These are phyloP conservation scores for Nemoura dubitans DNA, from an alignment of 2,888 invertebrate genomes.

Conservation along the genomic window DNA sequence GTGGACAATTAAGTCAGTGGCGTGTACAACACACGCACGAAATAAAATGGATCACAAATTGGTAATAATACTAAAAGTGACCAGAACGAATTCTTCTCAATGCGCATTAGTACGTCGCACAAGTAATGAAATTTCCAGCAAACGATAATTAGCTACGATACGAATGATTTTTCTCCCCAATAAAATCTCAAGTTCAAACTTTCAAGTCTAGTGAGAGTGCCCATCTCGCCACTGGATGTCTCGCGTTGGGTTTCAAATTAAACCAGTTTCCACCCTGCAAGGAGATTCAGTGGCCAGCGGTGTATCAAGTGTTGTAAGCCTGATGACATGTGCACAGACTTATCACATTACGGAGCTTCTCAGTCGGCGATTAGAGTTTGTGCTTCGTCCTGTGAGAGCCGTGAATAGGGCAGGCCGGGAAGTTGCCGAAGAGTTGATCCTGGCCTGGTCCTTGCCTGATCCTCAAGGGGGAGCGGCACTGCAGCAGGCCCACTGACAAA, in stretches of 20 bases:
- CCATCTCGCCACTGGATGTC: background rate
- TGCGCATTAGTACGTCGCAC: background rate
- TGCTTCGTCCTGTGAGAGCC: background rate
- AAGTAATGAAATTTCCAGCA: background rate
- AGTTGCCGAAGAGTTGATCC: background rate
- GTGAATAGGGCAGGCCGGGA: background rate
- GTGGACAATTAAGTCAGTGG: background rate
- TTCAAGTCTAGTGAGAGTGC: no score
- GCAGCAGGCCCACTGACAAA: constrained; percentile 4
- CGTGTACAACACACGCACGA: background rate
- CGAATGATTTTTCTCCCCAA: background rate
- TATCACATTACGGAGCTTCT: background rate
- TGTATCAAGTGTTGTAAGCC: background rate
- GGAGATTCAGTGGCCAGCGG: background rate
- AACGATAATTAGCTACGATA: background rate
- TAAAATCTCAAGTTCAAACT: no score
- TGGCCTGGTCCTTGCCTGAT: background rate
- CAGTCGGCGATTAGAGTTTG: background rate
- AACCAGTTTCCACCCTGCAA: no score
- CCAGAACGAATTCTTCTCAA: background rate
- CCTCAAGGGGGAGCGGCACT: background rate
- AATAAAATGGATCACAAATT: no score
- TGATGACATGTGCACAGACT: constrained; percentile 7
- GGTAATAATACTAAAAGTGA: no score
- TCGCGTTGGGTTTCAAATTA: no score